Base-by-base conservation (phyloP, 2,888 invertebrate genomes). In the Proisotoma minuta region DNA sequence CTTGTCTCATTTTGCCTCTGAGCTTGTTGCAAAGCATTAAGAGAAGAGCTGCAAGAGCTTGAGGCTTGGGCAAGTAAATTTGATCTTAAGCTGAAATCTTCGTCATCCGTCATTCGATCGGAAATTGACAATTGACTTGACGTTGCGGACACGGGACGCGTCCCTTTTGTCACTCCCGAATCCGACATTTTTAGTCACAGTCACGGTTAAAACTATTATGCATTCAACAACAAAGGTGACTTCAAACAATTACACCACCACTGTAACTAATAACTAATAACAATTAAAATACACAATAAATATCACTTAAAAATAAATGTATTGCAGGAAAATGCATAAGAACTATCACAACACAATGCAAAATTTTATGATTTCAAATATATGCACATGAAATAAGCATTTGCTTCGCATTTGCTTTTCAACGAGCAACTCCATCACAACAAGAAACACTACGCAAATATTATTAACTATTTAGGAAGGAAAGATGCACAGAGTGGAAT, bases 61-160 rank as follows among this genome's bases (percentile, higher is more conserved):
- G 60, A 59, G 26, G 59, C 54, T 12, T 60, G 52, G 27, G 53
- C 34, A 5, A 62, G 29, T 20, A 43, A 47, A 18, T 48, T 54
- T 4, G 52, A 52, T n/a, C 29, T 54, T 57, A 61, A 62, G 50
- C 65, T 65, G 24, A 63, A 62, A n/a, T 68, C 62, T 15, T 59
- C 64, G 18, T 57, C 59, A 29, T 43, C 28, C 22, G 62, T 62
- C 62, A 66, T 62, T 18, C 62, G 54, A 23, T 63, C 68, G 39
- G 68, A 68, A 24, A 65, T 62, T 1, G 65, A 63, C 26, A 65
- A 50, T 28, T 62, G 63, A 49, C 63, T 63, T 15, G 68, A 68
- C 5, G 65, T 54, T 15, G 34, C 8, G n/a, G 68, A 68, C 5
- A 59, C 29, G n/a, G 68, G 68, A 27, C 68, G 58, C 2, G 61